A percentile compares a stretch with the other conserved stretches of the same genome.
Conservation (phyloP, 1,140 invertebrate genomes). For the Sarcophaga bullata region DNA sequence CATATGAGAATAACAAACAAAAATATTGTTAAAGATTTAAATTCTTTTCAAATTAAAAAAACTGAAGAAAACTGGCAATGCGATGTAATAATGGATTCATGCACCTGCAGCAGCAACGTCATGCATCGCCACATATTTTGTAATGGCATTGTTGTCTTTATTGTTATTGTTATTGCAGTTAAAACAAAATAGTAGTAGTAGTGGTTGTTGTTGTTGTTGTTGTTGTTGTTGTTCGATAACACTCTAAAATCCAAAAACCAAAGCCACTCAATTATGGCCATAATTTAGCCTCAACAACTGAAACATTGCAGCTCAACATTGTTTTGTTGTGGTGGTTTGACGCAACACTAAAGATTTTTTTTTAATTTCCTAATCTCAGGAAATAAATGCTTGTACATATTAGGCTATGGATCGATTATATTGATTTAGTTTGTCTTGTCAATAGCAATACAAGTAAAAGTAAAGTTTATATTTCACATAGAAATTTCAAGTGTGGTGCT, state of each 20-base stretch:
- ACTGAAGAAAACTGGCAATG: neutral
- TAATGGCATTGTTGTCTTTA: slow-evolving; percentile 25
- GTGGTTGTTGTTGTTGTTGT: slow-evolving; percentile 17
- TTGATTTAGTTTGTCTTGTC: no score
- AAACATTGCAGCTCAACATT: slow-evolving; percentile 34
- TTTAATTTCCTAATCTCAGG: no score
- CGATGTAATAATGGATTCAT: slow-evolving; percentile 29
- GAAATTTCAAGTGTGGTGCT: no score
- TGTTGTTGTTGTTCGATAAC: slow-evolving; percentile 19
- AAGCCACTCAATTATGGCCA: slow-evolving; percentile 19
- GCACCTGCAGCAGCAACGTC: slow-evolving; percentile 32
- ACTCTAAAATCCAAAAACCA: slow-evolving; percentile 5
- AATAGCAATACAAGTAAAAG: no score
- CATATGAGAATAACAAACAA: slow-evolving; percentile 38
- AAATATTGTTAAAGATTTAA: slow-evolving; percentile 27
- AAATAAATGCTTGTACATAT: no score
- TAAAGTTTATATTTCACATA: no score
- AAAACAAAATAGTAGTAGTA: no score
- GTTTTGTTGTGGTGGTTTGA: slow-evolving; percentile 19
- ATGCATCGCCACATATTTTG: slow-evolving; percentile 40
- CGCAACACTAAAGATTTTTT: neutral
- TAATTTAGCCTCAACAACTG: slow-evolving; percentile 41
- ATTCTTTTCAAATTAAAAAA: neutral
- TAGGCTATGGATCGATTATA: no score
- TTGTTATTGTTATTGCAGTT: slow-evolving; percentile 13